A percentile compares a stretch with the other conserved stretches of the same genome.
Evolutionary conservation across 2,888 invertebrate genomes (phyloP).

Genomic region (Orthosia gracilis): DNA sequence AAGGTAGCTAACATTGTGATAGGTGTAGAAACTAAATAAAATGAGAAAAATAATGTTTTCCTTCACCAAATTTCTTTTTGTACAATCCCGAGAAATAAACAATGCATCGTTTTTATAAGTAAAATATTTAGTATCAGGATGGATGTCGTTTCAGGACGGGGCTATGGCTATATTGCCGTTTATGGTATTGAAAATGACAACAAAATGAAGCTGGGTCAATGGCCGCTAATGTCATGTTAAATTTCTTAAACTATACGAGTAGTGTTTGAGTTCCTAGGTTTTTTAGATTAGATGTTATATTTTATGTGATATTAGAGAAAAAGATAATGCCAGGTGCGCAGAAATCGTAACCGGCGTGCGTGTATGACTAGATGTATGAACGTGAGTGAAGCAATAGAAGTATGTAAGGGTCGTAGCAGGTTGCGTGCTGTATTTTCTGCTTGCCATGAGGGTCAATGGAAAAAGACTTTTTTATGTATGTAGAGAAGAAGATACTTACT

Average conservation of each 20-base stretch:
- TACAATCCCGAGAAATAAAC: not conserved
- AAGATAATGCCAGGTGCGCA: too few relatives aligned
- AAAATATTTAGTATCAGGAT: not conserved
- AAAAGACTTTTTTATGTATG: too few relatives aligned
- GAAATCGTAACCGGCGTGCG: too few relatives aligned
- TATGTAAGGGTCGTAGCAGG: too few relatives aligned
- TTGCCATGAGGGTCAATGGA: too few relatives aligned
- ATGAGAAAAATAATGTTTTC: not conserved
- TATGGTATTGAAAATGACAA: not conserved
- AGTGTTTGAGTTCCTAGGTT: not conserved
- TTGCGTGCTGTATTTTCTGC: too few relatives aligned
- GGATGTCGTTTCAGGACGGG: not conserved
- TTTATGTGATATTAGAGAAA: too few relatives aligned
- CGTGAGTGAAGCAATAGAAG: too few relatives aligned
- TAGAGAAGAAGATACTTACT: too few relatives aligned
- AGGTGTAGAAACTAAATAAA: not conserved
- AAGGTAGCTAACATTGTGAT: too few relatives aligned
- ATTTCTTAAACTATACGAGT: too few relatives aligned
- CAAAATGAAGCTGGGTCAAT: not conserved
- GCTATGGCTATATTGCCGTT: not conserved
- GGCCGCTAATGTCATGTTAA: not conserved
- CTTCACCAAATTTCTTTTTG: not conserved
- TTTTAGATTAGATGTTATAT: conserved; percentile 4
- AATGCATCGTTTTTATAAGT: not conserved
- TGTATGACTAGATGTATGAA: too few relatives aligned